phyloP scores from a whole-genome alignment of 1,140 invertebrate genomes.

The Nasonia longicornis region DNA sequence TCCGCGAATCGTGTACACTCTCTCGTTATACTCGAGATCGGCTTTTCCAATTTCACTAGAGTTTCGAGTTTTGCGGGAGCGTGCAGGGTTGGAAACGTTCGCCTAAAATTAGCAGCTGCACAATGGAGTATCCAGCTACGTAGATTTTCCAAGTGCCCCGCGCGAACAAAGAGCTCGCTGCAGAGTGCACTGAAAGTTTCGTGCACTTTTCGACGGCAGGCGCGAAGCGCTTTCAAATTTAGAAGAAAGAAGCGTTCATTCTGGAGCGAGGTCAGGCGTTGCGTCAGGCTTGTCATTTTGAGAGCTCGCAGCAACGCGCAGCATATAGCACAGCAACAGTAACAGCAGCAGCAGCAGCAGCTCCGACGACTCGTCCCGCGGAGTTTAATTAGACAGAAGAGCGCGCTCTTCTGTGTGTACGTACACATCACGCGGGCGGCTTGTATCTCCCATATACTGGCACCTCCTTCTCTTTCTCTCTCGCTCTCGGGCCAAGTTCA shows the following conservation, averaged over 20 bases:
- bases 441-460: constrained; percentile 41
- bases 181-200: neutral
- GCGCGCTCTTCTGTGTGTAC: constrained; percentile 34
- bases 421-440: constrained; percentile 55
- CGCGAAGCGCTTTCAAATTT: constrained; percentile 22
- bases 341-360: constrained; percentile 48
- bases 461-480: constrained; percentile 27
- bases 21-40: too few species aligned
- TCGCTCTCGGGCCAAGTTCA: constrained; percentile 3
- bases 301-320: constrained; percentile 49
- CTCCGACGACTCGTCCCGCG: constrained; percentile 51
- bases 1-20: neutral
- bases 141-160: neutral
- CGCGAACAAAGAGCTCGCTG: neutral
- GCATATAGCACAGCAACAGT: constrained; percentile 37
- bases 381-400: constrained; percentile 63
- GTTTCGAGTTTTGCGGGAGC: too few species aligned
- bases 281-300: constrained; percentile 54
- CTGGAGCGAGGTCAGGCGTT: constrained; percentile 13
- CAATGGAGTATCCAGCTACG: too few species aligned
- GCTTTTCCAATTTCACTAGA: too few species aligned
- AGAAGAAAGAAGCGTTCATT: constrained; percentile 21
- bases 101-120: too few species aligned
- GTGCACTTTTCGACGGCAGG: neutral
- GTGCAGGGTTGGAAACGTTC: too few species aligned